These are phyloP conservation scores for Trichogramma dendrolimi DNA, from an alignment of 2,888 invertebrate species.

Conservation along the genomic window DNA sequence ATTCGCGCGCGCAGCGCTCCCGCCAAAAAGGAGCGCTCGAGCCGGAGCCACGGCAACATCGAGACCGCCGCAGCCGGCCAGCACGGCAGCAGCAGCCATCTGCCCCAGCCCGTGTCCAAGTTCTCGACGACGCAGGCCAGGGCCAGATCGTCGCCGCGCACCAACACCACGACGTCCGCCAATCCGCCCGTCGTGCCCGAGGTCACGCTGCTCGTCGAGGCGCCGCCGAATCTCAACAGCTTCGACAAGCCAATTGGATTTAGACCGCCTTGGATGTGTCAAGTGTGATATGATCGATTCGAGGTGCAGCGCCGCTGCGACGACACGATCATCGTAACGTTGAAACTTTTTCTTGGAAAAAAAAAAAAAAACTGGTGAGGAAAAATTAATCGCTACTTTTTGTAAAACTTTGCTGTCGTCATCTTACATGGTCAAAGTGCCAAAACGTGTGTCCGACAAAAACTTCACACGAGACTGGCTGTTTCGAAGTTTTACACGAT, in stretches of 20 bases:
- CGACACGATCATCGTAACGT: too few relatives aligned
- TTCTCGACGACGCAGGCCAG: conserved; percentile 16
- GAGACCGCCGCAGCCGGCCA: background rate
- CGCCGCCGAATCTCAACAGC: conserved; percentile 3
- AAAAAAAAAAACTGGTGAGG: too few relatives aligned
- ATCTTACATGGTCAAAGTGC: too few relatives aligned
- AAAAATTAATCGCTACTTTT: too few relatives aligned
- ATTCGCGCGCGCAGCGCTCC: background rate
- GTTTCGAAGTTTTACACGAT: too few relatives aligned
- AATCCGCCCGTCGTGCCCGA: conserved; percentile 22
- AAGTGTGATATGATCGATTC: background rate
- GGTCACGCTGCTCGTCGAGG: conserved; percentile 33
- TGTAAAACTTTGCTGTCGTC: too few relatives aligned
- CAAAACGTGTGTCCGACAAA: too few relatives aligned
- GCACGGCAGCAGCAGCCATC: background rate
- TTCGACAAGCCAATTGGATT: conserved; percentile 33
- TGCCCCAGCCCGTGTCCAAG: conserved; percentile 23
- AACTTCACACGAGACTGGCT: too few relatives aligned
- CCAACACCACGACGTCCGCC: background rate
- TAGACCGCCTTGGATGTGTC: conserved; percentile 36
- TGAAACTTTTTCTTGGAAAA: too few relatives aligned
- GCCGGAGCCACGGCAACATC: background rate
- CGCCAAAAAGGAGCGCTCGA: background rate
- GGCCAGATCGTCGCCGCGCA: conserved; percentile 4
- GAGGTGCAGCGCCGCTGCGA: background rate